Conservation (phyloP, 2,888 invertebrate genomes). For the Macropis europaea region DNA sequence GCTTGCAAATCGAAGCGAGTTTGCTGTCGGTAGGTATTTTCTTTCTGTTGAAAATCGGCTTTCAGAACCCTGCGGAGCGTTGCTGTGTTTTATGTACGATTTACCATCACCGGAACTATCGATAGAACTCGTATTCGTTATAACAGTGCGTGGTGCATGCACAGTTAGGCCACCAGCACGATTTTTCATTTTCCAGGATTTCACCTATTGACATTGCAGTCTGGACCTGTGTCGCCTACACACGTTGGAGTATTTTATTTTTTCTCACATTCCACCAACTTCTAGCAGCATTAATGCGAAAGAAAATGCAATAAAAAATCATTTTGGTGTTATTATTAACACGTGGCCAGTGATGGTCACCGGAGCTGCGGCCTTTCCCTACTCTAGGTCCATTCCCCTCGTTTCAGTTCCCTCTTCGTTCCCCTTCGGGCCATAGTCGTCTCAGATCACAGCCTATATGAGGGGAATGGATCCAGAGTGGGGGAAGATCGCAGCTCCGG, state of each 20-base stretch:
- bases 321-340: too few species aligned
- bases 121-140: constrained; percentile 3
- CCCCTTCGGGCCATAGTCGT: too few species aligned
- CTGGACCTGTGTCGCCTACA: background rate
- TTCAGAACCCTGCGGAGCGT: background rate
- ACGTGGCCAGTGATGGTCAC: too few species aligned
- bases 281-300: background rate
- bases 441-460: too few species aligned
- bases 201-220: constrained; percentile 16
- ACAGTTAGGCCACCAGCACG: background rate
- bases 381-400: too few species aligned
- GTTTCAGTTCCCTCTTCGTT: too few species aligned
- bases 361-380: too few species aligned
- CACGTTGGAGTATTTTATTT: background rate
- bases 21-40: background rate
- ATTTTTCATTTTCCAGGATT: constrained; percentile 33
- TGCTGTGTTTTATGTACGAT: background rate
- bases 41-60: background rate
- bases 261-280: background rate
- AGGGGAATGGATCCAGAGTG: too few species aligned
- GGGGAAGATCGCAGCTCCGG: too few species aligned
- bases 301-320: background rate
- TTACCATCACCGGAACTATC: constrained; percentile 20
- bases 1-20: background rate
- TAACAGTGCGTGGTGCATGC: background rate